phyloP scores from a whole-genome alignment of 2,888 invertebrate genomes.

The Linnaemya tessellans region DNA sequence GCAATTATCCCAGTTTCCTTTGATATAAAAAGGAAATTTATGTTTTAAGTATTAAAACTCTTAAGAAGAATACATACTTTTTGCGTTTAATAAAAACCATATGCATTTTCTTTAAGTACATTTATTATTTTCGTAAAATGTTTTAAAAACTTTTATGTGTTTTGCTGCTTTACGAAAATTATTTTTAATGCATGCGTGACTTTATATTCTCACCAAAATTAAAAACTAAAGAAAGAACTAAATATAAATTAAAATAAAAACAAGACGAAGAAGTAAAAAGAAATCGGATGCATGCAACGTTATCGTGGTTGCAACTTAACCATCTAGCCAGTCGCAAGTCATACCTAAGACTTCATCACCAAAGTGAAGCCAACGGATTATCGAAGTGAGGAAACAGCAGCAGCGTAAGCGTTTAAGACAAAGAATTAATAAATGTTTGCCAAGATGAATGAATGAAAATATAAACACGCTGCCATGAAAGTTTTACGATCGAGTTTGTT shows the following conservation, averaged over 20 bases:
- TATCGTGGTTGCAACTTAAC: constrained; percentile 21
- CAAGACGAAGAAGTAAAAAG: constrained; percentile 2
- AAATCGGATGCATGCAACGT: constrained; percentile 40
- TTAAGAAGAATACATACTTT: not conserved
- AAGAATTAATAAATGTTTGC: constrained; percentile 49
- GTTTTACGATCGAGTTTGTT: constrained; percentile 63
- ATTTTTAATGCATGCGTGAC: constrained; percentile 68
- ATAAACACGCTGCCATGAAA: constrained; percentile 47
- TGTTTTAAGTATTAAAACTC: no score
- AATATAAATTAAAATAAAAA: constrained; percentile 12
- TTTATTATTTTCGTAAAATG: constrained; percentile 25
- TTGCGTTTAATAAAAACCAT: no score
- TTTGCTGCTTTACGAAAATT: constrained; percentile 54
- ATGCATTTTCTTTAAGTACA: not conserved
- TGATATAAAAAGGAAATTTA: no score
- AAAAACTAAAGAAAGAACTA: constrained; percentile 16
- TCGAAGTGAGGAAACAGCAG: constrained; percentile 9
- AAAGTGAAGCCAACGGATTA: constrained; percentile 22
- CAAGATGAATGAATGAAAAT: constrained; percentile 32
- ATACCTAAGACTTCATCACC: constrained; percentile 8
- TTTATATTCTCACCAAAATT: constrained; percentile 55
- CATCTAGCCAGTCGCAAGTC: constrained; percentile 28
- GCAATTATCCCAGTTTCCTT: no score
- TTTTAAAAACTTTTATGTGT: constrained; percentile 55
- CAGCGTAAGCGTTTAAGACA: constrained; percentile 36